Conservation (phyloP, 2,888 invertebrate species). For the Noctua comes region DNA sequence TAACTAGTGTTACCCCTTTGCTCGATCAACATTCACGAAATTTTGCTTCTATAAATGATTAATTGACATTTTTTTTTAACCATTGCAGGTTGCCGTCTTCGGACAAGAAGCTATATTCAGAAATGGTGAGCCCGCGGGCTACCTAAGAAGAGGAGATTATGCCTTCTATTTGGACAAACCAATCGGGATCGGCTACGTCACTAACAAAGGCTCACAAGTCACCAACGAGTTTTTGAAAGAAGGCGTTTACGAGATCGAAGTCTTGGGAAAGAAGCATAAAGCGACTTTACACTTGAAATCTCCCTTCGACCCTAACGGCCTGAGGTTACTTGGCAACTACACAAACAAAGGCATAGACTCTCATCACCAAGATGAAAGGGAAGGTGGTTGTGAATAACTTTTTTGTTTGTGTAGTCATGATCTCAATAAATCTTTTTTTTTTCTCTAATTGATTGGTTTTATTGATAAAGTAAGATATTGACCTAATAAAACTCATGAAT, state of each 20-base stretch:
- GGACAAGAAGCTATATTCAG: conserved; percentile 96
- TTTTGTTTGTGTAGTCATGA: conserved; percentile 57
- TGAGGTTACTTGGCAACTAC: conserved; percentile 93
- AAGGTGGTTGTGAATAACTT: conserved; percentile 87
- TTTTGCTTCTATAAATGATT: neutral
- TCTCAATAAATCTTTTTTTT: conserved; percentile 71
- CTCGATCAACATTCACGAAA: neutral
- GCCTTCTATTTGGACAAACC: conserved; percentile 90
- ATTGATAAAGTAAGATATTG: neutral
- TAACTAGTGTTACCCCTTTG: neutral
- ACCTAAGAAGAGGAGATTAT: conserved; percentile 95
- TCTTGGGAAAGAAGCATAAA: conserved; percentile 93
- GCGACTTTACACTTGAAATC: conserved; percentile 93
- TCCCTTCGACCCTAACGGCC: conserved; percentile 95
- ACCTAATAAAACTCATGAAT: neutral
- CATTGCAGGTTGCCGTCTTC: conserved; percentile 91
- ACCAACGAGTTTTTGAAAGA: conserved; percentile 92
- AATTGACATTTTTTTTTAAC: neutral
- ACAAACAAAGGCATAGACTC: conserved; percentile 83
- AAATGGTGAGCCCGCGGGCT: conserved; percentile 94
- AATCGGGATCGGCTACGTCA: conserved; percentile 91
- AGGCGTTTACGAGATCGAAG: conserved; percentile 95
- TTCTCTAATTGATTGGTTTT: neutral
- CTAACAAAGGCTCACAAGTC: conserved; percentile 90
- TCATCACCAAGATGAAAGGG: conserved; percentile 86